phyloP scores from a whole-genome alignment of 2,113 vertebrate species.

The Rousettus leschenaultii region DNA sequence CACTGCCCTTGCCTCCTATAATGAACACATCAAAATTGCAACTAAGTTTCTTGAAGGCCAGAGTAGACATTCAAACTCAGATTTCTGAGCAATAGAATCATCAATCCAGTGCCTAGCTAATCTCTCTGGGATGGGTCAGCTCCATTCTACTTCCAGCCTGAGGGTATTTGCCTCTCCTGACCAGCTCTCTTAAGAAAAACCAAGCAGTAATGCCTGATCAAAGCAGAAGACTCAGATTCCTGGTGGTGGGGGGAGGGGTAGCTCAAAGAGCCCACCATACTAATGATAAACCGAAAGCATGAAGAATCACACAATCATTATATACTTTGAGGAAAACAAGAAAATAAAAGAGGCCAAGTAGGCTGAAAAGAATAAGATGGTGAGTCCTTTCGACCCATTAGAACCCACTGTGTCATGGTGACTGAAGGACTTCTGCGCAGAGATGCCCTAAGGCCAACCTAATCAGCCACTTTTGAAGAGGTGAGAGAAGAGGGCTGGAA shows the following conservation, averaged over 20 bases:
- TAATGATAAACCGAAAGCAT: background rate
- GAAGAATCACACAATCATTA: background rate
- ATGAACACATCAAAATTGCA: no score
- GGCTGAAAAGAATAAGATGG: background rate
- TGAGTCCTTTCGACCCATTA: background rate
- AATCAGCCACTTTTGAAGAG: background rate
- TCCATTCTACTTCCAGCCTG: background rate
- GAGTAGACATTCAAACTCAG: background rate
- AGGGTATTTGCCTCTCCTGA: background rate
- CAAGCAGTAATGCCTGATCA: background rate
- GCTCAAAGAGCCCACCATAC: background rate
- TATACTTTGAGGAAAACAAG: background rate
- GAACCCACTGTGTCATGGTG: background rate
- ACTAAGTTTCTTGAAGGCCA: background rate
- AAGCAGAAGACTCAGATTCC: background rate
- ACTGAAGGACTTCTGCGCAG: background rate
- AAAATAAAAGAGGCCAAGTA: background rate
- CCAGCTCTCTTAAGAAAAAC: background rate
- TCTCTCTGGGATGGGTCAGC: background rate
- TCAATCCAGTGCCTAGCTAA: background rate
- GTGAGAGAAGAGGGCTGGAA: background rate
- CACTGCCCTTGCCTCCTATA: no score
- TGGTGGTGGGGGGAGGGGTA: background rate
- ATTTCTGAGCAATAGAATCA: background rate
- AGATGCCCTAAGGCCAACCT: background rate